These are phyloP conservation scores for Lydus trimaculatus DNA, from an alignment of 2,888 invertebrate genomes.

Conservation along the genomic window DNA sequence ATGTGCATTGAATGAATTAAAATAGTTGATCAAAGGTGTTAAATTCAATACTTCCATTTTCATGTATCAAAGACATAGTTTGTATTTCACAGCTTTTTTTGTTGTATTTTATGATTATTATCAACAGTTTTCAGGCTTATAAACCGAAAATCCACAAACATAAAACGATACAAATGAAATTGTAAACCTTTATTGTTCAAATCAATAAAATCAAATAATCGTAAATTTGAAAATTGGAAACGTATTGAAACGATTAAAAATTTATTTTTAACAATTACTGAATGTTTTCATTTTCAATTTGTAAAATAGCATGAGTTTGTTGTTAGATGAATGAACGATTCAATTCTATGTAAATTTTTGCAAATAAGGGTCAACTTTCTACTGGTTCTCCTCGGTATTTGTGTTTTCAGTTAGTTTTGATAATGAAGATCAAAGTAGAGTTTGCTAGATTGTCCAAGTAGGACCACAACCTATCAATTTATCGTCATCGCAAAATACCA, in stretches of 20 bases:
- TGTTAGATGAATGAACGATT: neutral
- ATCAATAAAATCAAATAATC: slow-evolving; percentile 4
- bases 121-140: slow-evolving; percentile 8
- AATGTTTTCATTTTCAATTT: neutral
- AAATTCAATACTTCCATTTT: too few species aligned
- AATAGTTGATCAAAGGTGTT: neutral
- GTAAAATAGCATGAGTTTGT: too few species aligned
- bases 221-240: neutral
- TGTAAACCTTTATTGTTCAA: neutral
- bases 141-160: neutral
- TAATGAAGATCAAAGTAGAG: neutral
- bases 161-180: slow-evolving; percentile 6
- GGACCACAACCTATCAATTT: neutral
- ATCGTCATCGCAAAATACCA: neutral
- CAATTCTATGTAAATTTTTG: neutral
- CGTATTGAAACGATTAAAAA: neutral
- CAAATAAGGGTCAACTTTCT: neutral
- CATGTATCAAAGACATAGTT: too few species aligned
- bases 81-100: neutral
- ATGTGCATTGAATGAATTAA: neutral
- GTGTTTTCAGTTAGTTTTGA: neutral
- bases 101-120: neutral
- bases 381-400: neutral
- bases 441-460: neutral
- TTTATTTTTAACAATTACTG: neutral